phyloP scores from a whole-genome alignment of 2,888 invertebrate genomes.

The Drosophila tripunctata region DNA sequence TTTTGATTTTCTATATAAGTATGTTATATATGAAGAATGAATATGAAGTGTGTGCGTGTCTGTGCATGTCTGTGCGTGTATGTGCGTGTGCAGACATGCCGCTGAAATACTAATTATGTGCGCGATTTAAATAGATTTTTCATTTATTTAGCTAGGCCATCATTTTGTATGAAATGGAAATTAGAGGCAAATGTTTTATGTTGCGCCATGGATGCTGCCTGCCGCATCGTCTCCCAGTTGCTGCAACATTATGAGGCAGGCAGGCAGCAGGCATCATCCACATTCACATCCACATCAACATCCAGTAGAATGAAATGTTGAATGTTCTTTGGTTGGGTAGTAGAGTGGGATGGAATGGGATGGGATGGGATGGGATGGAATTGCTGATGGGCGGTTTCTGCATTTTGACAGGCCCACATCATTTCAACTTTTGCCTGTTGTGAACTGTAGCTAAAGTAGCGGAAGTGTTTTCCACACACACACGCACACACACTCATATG shows the following conservation, averaged over 20 bases:
- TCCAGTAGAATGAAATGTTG: slow-evolving; percentile 9
- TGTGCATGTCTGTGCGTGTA: slow-evolving; percentile 15
- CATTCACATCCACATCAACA: neutral
- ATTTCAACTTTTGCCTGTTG: slow-evolving; percentile 67
- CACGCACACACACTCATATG: neutral
- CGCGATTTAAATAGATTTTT: slow-evolving; percentile 80
- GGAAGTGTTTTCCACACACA: slow-evolving; percentile 63
- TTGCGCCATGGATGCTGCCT: slow-evolving; percentile 64
- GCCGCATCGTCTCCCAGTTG: slow-evolving; percentile 4
- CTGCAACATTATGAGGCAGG: slow-evolving; percentile 15
- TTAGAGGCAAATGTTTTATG: slow-evolving; percentile 77
- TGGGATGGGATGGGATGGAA: neutral
- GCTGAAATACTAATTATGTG: slow-evolving; percentile 81
- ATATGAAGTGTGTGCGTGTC: slow-evolving; percentile 6
- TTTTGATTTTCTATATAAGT: too few relatives aligned
- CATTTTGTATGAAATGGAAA: slow-evolving; percentile 70
- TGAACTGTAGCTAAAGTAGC: slow-evolving; percentile 66
- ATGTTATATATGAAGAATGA: too few relatives aligned
- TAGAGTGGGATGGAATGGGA: slow-evolving; percentile 1
- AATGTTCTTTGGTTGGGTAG: slow-evolving; percentile 7
- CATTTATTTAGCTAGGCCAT: slow-evolving; percentile 77
- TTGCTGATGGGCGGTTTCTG: slow-evolving; percentile 39
- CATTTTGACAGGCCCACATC: slow-evolving; percentile 76
- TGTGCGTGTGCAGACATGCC: slow-evolving; percentile 61
- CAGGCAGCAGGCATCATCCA: neutral